phyloP scores from a whole-genome alignment of 2,888 invertebrate genomes.

The Tenodera sinensis region DNA sequence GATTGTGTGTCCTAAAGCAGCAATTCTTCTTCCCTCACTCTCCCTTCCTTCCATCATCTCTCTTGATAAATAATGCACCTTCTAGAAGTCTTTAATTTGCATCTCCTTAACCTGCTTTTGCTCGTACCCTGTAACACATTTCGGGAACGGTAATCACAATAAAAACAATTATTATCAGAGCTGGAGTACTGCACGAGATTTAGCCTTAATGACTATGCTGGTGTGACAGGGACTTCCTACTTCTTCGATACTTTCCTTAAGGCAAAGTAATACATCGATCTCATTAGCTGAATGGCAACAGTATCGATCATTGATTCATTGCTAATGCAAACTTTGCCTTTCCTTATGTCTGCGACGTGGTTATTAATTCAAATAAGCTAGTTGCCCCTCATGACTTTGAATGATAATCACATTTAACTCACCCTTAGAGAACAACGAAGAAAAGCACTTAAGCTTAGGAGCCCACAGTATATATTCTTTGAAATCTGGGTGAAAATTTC shows the following conservation, averaged over 20 bases:
- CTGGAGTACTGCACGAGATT: neutral
- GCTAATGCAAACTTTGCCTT: neutral
- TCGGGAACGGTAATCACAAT: neutral
- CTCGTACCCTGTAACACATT: neutral
- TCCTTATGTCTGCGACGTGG: too few relatives aligned
- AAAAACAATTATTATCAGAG: neutral
- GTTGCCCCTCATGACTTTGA: too few relatives aligned
- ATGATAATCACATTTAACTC: too few relatives aligned
- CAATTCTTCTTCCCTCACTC: too few relatives aligned
- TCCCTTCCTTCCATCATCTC: too few relatives aligned
- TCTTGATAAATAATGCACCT: neutral
- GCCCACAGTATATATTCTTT: too few relatives aligned
- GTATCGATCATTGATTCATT: neutral
- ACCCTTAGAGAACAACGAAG: too few relatives aligned
- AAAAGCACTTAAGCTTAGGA: too few relatives aligned
- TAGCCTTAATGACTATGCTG: neutral
- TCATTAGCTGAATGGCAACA: neutral
- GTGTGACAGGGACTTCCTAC: neutral
- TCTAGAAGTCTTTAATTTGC: neutral
- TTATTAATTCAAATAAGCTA: too few relatives aligned
- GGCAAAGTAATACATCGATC: neutral
- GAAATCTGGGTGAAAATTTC: too few relatives aligned
- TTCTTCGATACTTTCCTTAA: neutral
- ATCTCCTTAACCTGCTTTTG: neutral
- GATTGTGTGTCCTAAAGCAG: too few relatives aligned